Evolutionary conservation across 2,888 invertebrate genomes (phyloP).

Genomic region (Drosophila falleni): DNA sequence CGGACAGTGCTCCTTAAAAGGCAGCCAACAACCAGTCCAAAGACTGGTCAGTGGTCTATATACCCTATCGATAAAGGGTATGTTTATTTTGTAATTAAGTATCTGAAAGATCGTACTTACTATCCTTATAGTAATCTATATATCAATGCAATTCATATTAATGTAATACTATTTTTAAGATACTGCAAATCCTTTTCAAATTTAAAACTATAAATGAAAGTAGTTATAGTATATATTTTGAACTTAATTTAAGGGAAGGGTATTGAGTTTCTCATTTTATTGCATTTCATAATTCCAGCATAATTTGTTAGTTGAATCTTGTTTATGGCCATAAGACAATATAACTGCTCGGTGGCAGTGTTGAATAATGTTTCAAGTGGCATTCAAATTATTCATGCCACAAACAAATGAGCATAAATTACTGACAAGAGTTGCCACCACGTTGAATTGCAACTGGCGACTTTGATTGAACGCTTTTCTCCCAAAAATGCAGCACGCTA

Average conservation of each 20-base stretch:
- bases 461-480: slow-evolving; percentile 75
- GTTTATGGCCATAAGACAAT: slow-evolving; percentile 37
- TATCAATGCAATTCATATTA: no score
- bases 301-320: slow-evolving; percentile 35
- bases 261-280: neutral
- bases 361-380: slow-evolving; percentile 58
- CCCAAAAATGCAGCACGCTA: slow-evolving; percentile 53
- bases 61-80: slow-evolving; percentile 2
- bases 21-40: slow-evolving; percentile 20
- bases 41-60: slow-evolving; percentile 1
- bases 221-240: no score
- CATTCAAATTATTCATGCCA: slow-evolving; percentile 78
- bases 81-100: neutral
- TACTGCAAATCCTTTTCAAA: no score
- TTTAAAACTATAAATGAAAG: no score
- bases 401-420: slow-evolving; percentile 80
- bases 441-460: slow-evolving; percentile 60
- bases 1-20: slow-evolving; percentile 46
- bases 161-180: no score
- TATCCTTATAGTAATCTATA: no score
- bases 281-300: slow-evolving; percentile 8
- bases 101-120: neutral
- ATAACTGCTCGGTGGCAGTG: slow-evolving; percentile 4
- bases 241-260: no score
- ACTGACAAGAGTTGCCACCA: slow-evolving; percentile 67